Evolutionary conservation across 2,797 vertebrate genomes (phyloP).

Genomic region (Hybognathus amarus): DNA sequence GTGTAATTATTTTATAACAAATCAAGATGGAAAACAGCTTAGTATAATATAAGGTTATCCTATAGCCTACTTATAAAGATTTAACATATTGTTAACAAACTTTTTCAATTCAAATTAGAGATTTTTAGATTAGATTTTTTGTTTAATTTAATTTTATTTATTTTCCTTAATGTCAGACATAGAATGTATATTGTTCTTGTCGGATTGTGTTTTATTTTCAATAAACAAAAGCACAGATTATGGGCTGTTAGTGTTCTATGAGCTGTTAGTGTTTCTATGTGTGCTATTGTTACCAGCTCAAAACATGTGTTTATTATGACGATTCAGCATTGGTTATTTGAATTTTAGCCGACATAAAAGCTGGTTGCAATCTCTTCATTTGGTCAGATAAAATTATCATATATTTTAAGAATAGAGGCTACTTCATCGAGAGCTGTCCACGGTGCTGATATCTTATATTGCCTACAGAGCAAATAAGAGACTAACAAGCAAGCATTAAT

Average conservation of each 20-base stretch:
- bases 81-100: conserved; percentile 22
- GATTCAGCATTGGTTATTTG: neutral
- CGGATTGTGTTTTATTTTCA: conserved; percentile 74
- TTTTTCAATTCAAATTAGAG: conserved; percentile 11
- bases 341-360: neutral
- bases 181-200: conserved; percentile 71
- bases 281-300: neutral
- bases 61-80: neutral
- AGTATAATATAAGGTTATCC: conserved; percentile 16
- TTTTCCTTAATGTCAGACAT: conserved; percentile 63
- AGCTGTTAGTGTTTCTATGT: conserved; percentile 66
- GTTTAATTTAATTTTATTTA: neutral
- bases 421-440: conserved; percentile 35
- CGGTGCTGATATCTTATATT: conserved; percentile 49
- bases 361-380: neutral
- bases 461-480: neutral
- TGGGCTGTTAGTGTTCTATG: conserved; percentile 66
- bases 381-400: neutral
- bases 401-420: neutral
- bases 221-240: conserved; percentile 75
- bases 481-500: neutral
- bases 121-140: conserved; percentile 24
- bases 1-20: conserved; percentile 22
- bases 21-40: neutral
- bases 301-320: neutral